Evolutionary conservation across 2,888 invertebrate species (phyloP).

Genomic region (Alviniconcha strummeri): DNA sequence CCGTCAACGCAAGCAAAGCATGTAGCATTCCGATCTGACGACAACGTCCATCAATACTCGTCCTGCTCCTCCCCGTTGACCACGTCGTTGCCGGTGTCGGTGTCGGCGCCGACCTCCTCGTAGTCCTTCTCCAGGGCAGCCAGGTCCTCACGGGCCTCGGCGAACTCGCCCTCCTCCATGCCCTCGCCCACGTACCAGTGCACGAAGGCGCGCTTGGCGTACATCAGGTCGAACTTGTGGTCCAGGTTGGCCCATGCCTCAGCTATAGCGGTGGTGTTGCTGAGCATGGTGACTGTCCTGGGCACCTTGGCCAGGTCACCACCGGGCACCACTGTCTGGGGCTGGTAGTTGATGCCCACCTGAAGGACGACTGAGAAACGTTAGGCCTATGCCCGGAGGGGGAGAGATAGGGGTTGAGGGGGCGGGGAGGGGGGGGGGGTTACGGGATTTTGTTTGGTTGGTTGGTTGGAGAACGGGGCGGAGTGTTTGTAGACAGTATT

Average conservation of each 20-base stretch:
- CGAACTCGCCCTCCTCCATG: conserved; percentile 50
- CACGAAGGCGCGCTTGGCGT: conserved; percentile 46
- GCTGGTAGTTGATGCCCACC: conserved; percentile 42
- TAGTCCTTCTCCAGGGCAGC: conserved; percentile 55
- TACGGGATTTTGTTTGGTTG: too few relatives aligned
- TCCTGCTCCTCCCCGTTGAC: not conserved
- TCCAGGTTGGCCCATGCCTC: conserved; percentile 42
- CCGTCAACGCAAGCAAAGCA: not conserved
- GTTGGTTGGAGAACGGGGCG: too few relatives aligned
- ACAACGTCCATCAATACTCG: conserved; percentile 9
- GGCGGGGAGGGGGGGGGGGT: not conserved
- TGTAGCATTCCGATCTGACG: not conserved
- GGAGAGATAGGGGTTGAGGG: not conserved
- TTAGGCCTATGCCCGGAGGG: not conserved
- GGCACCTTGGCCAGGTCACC: conserved; percentile 73
- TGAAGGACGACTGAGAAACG: not conserved
- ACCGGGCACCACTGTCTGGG: conserved; percentile 37
- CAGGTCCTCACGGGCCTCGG: conserved; percentile 50
- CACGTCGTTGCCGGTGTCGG: conserved; percentile 13
- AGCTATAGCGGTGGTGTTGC: conserved; percentile 42
- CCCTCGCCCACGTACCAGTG: conserved; percentile 45
- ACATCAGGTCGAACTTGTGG: conserved; percentile 51
- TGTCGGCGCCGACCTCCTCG: conserved; percentile 70
- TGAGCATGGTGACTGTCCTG: conserved; percentile 71
- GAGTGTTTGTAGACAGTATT: too few relatives aligned